Conservation (phyloP, 2,113 vertebrate genomes). For the Callipepla californica region DNA sequence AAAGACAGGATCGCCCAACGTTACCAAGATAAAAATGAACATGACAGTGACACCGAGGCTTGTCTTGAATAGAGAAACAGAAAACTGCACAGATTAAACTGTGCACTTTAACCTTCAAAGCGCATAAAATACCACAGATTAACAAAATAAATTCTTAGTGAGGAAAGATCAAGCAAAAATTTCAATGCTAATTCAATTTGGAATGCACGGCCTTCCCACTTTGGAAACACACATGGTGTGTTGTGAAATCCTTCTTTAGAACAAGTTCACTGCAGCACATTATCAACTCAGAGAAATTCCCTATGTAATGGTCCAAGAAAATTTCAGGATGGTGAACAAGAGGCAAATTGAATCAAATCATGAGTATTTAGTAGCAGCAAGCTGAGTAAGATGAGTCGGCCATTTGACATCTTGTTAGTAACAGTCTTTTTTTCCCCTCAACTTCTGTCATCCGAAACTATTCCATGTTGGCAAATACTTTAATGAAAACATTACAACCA, state of each 20-base stretch:
- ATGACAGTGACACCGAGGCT: not conserved
- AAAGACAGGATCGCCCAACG: not conserved
- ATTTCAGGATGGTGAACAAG: not conserved
- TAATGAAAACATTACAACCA: not conserved
- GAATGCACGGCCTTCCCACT: not conserved
- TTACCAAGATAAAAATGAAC: not conserved
- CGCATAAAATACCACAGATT: not conserved
- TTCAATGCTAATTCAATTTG: not conserved
- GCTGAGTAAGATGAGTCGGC: not conserved
- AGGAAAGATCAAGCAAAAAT: not conserved
- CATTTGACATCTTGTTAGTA: not conserved
- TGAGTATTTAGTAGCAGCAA: not conserved
- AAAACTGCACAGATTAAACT: not conserved
- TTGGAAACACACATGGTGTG: not conserved
- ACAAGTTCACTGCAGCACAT: not conserved
- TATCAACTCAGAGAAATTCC: not conserved
- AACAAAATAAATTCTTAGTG: not conserved
- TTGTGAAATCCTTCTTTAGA: not conserved
- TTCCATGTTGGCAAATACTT: not conserved
- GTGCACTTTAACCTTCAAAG: not conserved
- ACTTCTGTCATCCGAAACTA: not conserved
- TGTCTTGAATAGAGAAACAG: not conserved
- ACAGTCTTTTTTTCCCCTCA: not conserved
- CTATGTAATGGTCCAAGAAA: not conserved
- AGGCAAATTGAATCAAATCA: not conserved